phyloP scores from a whole-genome alignment of 2,797 vertebrate genomes.

The Crocidura indochinensis region DNA sequence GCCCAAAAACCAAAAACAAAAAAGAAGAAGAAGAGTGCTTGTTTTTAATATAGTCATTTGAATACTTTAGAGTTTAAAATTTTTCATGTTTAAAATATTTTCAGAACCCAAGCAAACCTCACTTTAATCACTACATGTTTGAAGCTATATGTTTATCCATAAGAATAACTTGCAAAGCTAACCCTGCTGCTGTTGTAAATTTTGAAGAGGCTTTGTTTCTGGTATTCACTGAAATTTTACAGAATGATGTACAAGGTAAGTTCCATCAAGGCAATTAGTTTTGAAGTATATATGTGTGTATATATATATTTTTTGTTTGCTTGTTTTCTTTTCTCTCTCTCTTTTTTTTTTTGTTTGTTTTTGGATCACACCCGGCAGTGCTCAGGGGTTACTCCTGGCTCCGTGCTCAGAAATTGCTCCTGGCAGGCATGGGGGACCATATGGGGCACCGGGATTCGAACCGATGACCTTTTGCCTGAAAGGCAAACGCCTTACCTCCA shows the following conservation, averaged over 20 bases:
- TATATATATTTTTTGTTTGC: too few species aligned
- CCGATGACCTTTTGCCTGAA: too few species aligned
- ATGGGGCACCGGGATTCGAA: too few species aligned
- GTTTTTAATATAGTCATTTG: constrained; percentile 27
- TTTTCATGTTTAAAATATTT: constrained; percentile 73
- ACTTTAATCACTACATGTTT: constrained; percentile 99
- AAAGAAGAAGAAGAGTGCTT: constrained; percentile 12
- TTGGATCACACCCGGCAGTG: too few species aligned
- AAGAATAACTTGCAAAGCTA: constrained; percentile 98
- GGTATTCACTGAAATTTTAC: constrained; percentile 98
- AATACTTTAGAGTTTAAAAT: background rate
- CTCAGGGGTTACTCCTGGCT: too few species aligned
- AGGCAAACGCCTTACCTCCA: too few species aligned
- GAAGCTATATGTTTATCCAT: constrained; percentile 98
- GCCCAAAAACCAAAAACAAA: too few species aligned
- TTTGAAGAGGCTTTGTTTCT: constrained; percentile 99
- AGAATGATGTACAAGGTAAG: constrained; percentile 98
- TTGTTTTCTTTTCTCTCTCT: too few species aligned
- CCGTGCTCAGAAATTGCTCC: too few species aligned
- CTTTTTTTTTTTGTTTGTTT: too few species aligned
- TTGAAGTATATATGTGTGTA: background rate
- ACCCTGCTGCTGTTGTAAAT: constrained; percentile 94
- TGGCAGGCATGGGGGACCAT: too few species aligned
- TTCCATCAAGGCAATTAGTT: background rate
- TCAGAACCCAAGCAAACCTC: constrained; percentile 99